Base-by-base conservation (phyloP, 64 coral and sea anemone species). In the Platygyra sinensis region DNA sequence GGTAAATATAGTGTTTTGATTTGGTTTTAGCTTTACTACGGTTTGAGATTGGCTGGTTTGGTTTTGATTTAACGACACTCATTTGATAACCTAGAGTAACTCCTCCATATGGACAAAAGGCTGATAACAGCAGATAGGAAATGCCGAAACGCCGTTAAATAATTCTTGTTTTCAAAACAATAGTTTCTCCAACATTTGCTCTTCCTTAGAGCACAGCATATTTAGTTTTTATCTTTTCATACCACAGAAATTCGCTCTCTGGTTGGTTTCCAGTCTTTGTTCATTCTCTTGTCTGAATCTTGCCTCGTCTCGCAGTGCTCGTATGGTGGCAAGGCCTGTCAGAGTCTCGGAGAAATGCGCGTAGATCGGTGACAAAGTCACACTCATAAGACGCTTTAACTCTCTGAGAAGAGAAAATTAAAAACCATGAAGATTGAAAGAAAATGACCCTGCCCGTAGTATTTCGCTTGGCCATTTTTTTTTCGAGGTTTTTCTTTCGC, bases 301-400 rank as follows among this genome's bases (percentile, higher is more conserved):
- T 46, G 62, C 31, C 30, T 91, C 90, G 57, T 95, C 91, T 76
- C 97, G 86, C 17, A 99, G 74, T 29, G 97, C 97, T 38, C 97
- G 97, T 29, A 99, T 99, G 19, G 97, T 99, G 10, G 89, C 72
- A 29, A 99, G 61, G 8, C 96, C 96, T 14, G 82, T 95, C 3
- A 99, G 77, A 5, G 96, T 99, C 77, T 96, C 97, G 24, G 97
- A 96, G 73, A 99, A 99, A 73, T 99, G 97, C 1, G 97, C 97
- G 59, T 99, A 99, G 17, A 99, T 95, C 24, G 97, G 97, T 8
- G 97, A 99, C 15, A 95, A 46, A 0, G 90, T 96, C 22, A 99
- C 97, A 72, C 91, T 93, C 93, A 99, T 99, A 4, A 99, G 64
- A 13, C 97, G 75, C 65, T 99, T 99, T 16, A 99, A 86, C 57